Conservation (phyloP, 2,888 invertebrate species). For the Taenaris catops region DNA sequence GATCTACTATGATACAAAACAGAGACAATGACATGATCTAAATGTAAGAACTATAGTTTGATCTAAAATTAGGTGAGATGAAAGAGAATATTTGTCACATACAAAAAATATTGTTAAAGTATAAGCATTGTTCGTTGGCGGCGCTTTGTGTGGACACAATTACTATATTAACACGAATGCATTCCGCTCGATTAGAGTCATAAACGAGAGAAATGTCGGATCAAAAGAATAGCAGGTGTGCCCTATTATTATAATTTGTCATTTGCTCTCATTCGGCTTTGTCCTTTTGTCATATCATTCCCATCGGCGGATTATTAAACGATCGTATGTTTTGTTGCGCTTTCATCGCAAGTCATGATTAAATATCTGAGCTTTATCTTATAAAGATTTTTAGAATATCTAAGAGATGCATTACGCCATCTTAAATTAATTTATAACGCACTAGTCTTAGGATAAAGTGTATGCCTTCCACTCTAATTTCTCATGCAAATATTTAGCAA, state of each 20-base stretch:
- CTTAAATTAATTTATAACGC: no score
- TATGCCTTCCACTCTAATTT: no score
- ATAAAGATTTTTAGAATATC: no score
- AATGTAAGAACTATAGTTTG: constrained; percentile 74
- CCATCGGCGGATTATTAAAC: constrained; percentile 46
- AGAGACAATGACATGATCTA: constrained; percentile 72
- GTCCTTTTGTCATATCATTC: constrained; percentile 53
- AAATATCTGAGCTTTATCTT: no score
- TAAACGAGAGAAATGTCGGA: constrained; percentile 78
- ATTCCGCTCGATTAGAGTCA: constrained; percentile 75
- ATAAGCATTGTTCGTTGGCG: constrained; percentile 63
- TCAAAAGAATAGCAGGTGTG: constrained; percentile 79
- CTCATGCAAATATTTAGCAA: no score
- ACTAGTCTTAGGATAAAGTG: no score
- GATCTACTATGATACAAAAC: constrained; percentile 35
- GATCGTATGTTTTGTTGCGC: constrained; percentile 14
- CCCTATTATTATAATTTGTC: constrained; percentile 75
- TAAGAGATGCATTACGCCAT: no score
- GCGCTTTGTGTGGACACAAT: constrained; percentile 66
- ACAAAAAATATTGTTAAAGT: constrained; percentile 74
- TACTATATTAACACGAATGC: constrained; percentile 60
- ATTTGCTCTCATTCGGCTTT: constrained; percentile 59
- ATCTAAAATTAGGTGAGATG: constrained; percentile 76
- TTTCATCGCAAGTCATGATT: no score
- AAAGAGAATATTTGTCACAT: constrained; percentile 70